These are phyloP conservation scores for Sigmodon hispidus DNA, from an alignment of 2,113 vertebrate genomes.

Conservation along the genomic window DNA sequence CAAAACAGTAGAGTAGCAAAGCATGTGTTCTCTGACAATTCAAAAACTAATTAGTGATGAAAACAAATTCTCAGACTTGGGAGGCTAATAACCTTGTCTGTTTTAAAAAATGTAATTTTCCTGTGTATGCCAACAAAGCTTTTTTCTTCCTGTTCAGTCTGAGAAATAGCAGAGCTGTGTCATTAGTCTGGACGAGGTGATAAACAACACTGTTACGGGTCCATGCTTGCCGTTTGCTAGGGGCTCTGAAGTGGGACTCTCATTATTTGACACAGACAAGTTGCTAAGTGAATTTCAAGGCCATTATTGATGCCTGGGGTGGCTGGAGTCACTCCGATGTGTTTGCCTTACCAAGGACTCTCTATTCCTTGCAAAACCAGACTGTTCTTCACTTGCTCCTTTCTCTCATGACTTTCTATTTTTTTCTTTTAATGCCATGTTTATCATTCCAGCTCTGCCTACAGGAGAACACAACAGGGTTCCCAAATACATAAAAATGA, in stretches of 20 bases:
- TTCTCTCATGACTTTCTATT: not conserved
- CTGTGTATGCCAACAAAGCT: slow-evolving; percentile 26
- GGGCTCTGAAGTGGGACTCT: slow-evolving; percentile 72
- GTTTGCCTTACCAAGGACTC: not conserved
- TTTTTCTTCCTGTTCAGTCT: slow-evolving; percentile 56
- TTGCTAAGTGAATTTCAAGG: slow-evolving; percentile 71
- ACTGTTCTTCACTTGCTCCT: not conserved
- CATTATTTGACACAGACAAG: slow-evolving; percentile 77
- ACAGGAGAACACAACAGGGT: not conserved
- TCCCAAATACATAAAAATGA: not conserved
- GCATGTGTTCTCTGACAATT: slow-evolving; percentile 39
- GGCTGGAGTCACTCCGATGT: slow-evolving; percentile 22
- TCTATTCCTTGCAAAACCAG: not conserved
- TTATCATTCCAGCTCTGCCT: not conserved
- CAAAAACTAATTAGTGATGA: slow-evolving; percentile 58
- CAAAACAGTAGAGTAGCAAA: slow-evolving; percentile 28
- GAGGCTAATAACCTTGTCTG: slow-evolving; percentile 47
- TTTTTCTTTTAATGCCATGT: slow-evolving; percentile 1
- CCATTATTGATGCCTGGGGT: slow-evolving; percentile 68
- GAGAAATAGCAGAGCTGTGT: slow-evolving; percentile 65
- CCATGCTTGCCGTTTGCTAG: slow-evolving; percentile 72
- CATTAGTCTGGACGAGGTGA: slow-evolving; percentile 73
- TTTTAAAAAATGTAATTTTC: slow-evolving; percentile 63
- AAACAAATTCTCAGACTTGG: slow-evolving; percentile 55
- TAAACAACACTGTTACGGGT: slow-evolving; percentile 69